phyloP scores from a whole-genome alignment of 1,140 invertebrate genomes.

The Dendroctonus ponderosae region DNA sequence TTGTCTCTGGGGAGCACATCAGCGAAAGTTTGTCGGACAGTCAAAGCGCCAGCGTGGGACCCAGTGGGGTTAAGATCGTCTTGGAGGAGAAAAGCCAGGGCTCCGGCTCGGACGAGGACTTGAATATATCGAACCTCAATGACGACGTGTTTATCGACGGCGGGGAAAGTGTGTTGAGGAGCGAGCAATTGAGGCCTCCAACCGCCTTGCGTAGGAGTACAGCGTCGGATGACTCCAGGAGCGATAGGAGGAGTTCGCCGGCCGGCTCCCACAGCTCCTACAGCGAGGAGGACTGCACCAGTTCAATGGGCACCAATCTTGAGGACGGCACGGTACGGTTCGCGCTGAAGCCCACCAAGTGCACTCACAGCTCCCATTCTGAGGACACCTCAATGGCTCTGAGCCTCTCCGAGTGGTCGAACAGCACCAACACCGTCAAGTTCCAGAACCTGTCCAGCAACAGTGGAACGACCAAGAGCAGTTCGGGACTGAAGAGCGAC shows the following conservation, averaged over 20 bases:
- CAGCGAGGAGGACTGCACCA: slow-evolving; percentile 62
- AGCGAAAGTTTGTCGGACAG: slow-evolving; percentile 48
- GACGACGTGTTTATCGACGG: slow-evolving; percentile 63
- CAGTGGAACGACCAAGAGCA: slow-evolving; percentile 62
- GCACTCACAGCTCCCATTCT: slow-evolving; percentile 74
- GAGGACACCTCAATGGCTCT: slow-evolving; percentile 81
- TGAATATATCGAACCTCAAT: slow-evolving; percentile 56
- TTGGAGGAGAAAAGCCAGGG: slow-evolving; percentile 56
- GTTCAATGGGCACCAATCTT: slow-evolving; percentile 65
- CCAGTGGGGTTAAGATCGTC: slow-evolving; percentile 48
- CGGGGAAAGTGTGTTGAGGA: slow-evolving; percentile 33
- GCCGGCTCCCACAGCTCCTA: slow-evolving; percentile 65
- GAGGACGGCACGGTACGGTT: slow-evolving; percentile 74
- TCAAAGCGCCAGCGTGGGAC: slow-evolving; percentile 45
- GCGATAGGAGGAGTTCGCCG: slow-evolving; percentile 47
- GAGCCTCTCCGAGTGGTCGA: slow-evolving; percentile 81
- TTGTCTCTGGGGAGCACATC: slow-evolving; percentile 41
- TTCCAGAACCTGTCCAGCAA: slow-evolving; percentile 70
- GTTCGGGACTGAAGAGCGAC: slow-evolving; percentile 57
- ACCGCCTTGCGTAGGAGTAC: slow-evolving; percentile 47
- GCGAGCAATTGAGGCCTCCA: slow-evolving; percentile 46
- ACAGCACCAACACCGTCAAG: slow-evolving; percentile 74
- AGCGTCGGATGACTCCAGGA: slow-evolving; percentile 49
- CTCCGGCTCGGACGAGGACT: slow-evolving; percentile 63
- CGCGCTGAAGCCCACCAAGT: slow-evolving; percentile 71